Percentiles rank a stretch among this genome's conserved stretches.
Evolutionary conservation across 2,797 vertebrate species (phyloP).

Genomic region (Anguilla obscura): DNA sequence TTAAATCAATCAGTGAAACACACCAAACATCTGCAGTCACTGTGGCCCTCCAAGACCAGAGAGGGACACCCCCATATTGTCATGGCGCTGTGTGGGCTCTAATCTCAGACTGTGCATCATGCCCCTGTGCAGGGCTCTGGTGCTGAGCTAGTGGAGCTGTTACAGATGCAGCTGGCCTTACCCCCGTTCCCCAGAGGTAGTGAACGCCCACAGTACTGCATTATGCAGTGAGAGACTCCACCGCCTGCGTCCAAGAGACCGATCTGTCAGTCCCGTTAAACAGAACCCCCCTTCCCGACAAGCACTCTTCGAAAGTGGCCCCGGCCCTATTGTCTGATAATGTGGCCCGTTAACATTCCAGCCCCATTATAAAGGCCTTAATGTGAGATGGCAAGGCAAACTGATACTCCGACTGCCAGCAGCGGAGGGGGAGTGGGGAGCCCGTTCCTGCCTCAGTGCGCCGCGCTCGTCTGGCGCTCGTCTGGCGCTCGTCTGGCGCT

Average conservation of each 20-base stretch:
- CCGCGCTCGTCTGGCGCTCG: not conserved
- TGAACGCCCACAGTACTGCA: too few relatives aligned
- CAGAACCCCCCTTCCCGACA: not conserved
- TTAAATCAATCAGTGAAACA: not conserved
- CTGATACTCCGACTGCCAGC: conserved; percentile 30
- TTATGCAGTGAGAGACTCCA: not conserved
- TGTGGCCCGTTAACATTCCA: conserved; percentile 38
- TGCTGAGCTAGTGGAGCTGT: not conserved
- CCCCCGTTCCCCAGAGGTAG: not conserved
- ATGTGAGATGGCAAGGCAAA: conserved; percentile 26
- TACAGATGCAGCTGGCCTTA: not conserved
- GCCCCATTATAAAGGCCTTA: conserved; percentile 28
- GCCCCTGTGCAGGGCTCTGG: not conserved
- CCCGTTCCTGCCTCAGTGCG: not conserved
- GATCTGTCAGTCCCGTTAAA: conserved; percentile 14
- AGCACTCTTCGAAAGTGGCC: not conserved
- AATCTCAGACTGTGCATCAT: not conserved
- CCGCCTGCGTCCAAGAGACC: not conserved
- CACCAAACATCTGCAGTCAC: not conserved
- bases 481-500: too few relatives aligned
- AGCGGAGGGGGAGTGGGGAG: conserved; percentile 36
- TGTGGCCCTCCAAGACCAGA: not conserved
- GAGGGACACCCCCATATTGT: not conserved
- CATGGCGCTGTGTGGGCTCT: not conserved
- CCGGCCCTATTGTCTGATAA: conserved; percentile 43